Conservation (phyloP, 2,888 invertebrate species). For the Scrobipalpa costella region DNA sequence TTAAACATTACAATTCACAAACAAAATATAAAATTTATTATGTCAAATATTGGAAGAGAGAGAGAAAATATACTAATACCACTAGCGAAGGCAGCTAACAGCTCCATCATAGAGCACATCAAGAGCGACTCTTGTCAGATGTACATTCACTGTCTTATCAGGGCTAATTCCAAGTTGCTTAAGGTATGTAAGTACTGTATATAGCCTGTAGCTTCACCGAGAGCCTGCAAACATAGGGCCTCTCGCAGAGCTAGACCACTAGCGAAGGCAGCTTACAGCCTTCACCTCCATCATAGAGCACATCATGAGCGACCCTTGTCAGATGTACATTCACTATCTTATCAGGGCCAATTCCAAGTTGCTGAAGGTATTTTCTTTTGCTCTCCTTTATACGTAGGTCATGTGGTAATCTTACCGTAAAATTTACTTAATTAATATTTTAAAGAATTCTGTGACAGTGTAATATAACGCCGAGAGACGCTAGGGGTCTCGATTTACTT, state of each 20-base stretch:
- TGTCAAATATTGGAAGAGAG: too few species aligned
- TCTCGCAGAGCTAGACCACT: slow-evolving; percentile 89
- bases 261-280: slow-evolving; percentile 88
- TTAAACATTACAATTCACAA: too few species aligned
- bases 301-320: slow-evolving; percentile 84
- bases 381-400: too few species aligned
- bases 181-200: slow-evolving; percentile 82
- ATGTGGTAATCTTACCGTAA: too few species aligned
- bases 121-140: slow-evolving; percentile 84
- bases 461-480: too few species aligned
- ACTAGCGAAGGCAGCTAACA: slow-evolving; percentile 90
- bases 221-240: slow-evolving; percentile 92
- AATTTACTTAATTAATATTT: too few species aligned
- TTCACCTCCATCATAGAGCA: slow-evolving; percentile 93
- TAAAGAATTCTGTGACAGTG: too few species aligned
- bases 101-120: slow-evolving; percentile 90
- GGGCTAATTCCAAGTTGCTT: slow-evolving; percentile 86
- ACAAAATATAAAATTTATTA: too few species aligned
- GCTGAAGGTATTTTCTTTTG: slow-evolving; percentile 81
- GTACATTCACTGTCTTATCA: slow-evolving; percentile 85
- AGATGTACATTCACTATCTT: slow-evolving; percentile 86
- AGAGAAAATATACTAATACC: slow-evolving; percentile 81
- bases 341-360: slow-evolving; percentile 86
- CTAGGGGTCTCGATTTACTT: too few species aligned
- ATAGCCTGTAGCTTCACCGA: slow-evolving; percentile 89